Evolutionary conservation across 2,113 vertebrate genomes (phyloP).

Genomic region (Delphinapterus leucas): DNA sequence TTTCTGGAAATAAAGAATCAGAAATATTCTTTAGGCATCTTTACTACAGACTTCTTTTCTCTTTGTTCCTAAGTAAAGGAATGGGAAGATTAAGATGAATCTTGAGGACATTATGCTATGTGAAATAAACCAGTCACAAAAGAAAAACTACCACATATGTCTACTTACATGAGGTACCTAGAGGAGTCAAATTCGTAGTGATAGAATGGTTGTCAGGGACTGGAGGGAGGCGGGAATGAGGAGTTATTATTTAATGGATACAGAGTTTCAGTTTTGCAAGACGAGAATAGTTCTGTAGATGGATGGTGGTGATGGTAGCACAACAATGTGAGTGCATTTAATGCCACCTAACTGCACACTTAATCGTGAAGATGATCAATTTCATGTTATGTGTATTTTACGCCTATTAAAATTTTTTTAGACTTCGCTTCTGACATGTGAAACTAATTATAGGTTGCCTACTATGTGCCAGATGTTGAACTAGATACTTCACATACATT

Average conservation of each 20-base stretch:
- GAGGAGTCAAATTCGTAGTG: background rate
- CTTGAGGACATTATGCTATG: background rate
- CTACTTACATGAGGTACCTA: background rate
- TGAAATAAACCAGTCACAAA: background rate
- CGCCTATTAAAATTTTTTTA: background rate
- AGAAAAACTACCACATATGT: background rate
- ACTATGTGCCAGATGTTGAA: background rate
- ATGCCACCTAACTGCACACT: too few species aligned
- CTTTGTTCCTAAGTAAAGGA: background rate
- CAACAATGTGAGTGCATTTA: background rate
- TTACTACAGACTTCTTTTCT: background rate
- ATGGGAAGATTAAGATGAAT: background rate
- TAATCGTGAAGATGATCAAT: background rate
- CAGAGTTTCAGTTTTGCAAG: background rate
- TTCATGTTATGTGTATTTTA: background rate
- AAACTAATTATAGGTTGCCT: background rate
- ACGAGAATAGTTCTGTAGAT: background rate
- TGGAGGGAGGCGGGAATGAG: accelerated
- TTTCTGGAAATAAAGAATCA: background rate
- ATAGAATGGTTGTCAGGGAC: too few species aligned
- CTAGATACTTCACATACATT: background rate
- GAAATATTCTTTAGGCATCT: background rate
- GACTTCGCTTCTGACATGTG: background rate
- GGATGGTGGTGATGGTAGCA: background rate
- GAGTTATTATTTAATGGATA: background rate